Evolutionary conservation across 2,113 vertebrate genomes (phyloP).

Genomic region (Sciurus niger): DNA sequence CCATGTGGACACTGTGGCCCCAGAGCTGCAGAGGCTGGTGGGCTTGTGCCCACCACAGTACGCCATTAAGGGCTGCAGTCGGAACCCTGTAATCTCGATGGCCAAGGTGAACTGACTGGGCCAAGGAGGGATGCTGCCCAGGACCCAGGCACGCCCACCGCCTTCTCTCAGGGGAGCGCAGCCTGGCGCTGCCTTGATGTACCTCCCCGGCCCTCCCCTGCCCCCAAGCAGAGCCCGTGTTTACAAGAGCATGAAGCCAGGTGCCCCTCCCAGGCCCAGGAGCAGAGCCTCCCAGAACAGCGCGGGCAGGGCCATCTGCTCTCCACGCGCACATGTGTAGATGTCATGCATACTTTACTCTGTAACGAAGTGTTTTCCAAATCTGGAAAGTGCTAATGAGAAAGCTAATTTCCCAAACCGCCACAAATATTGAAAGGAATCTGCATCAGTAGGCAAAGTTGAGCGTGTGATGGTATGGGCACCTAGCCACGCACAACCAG

Average conservation of each 20-base stretch:
- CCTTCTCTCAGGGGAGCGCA: not conserved
- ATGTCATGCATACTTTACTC: not conserved
- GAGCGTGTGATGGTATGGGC: not conserved
- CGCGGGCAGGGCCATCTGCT: no score
- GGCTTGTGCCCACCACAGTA: not conserved
- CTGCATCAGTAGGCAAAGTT: not conserved
- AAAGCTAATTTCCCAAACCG: not conserved
- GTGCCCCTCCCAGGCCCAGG: not conserved
- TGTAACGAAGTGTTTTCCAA: not conserved
- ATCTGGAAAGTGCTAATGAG: not conserved
- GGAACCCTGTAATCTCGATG: not conserved
- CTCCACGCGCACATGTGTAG: no score
- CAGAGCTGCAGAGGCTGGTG: not conserved
- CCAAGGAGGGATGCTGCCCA: fast-evolving
- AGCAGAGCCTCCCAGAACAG: not conserved
- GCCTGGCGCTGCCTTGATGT: not conserved
- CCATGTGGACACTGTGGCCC: not conserved
- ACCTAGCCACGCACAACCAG: fast-evolving
- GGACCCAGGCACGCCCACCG: fast-evolving
- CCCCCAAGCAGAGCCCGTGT: not conserved
- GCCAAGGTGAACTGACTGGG: not conserved
- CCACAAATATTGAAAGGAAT: not conserved
- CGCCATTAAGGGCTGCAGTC: fast-evolving
- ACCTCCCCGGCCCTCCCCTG: not conserved
- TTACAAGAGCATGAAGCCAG: no score